A percentile compares a stretch with the other conserved stretches of the same genome.
These are phyloP conservation scores for Griposia aprilina DNA, from an alignment of 2,888 invertebrate species.

Conservation along the genomic window DNA sequence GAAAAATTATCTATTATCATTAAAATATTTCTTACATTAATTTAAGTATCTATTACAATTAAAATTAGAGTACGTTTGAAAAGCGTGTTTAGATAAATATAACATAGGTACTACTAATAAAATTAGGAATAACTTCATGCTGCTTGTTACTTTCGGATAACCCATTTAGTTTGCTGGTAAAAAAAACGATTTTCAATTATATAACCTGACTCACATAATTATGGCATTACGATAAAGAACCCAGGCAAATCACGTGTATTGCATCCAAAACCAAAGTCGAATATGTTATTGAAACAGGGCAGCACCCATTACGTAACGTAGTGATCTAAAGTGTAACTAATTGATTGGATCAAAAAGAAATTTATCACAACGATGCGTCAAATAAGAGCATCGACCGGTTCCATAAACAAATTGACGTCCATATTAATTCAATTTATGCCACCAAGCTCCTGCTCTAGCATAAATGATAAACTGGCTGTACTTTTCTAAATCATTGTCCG, in stretches of 20 bases:
- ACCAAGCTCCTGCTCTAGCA: constrained; percentile 70
- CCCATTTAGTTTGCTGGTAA: background rate
- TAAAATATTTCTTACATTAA: background rate
- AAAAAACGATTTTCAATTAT: background rate
- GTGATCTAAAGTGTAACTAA: constrained; percentile 52
- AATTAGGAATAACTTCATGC: background rate
- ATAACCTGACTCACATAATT: background rate
- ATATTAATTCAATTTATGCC: constrained; percentile 84
- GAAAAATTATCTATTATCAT: background rate
- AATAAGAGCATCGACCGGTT: constrained; percentile 74
- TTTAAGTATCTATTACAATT: background rate
- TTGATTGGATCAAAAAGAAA: constrained; percentile 60
- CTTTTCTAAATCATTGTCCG: constrained; percentile 83
- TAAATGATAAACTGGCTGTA: constrained; percentile 76
- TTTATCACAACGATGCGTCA: constrained; percentile 58
- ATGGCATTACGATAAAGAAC: background rate
- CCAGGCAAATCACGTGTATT: background rate
- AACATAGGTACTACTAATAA: background rate
- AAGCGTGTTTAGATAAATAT: background rate
- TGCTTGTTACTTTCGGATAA: background rate
- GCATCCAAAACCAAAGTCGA: constrained; percentile 12
- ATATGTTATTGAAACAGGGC: constrained; percentile 24
- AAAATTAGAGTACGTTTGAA: background rate
- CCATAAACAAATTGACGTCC: constrained; percentile 79
- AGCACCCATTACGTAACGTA: constrained; percentile 20